These are phyloP conservation scores for Phaethornis superciliosus DNA, from an alignment of 2,113 vertebrate species.

Conservation along the genomic window DNA sequence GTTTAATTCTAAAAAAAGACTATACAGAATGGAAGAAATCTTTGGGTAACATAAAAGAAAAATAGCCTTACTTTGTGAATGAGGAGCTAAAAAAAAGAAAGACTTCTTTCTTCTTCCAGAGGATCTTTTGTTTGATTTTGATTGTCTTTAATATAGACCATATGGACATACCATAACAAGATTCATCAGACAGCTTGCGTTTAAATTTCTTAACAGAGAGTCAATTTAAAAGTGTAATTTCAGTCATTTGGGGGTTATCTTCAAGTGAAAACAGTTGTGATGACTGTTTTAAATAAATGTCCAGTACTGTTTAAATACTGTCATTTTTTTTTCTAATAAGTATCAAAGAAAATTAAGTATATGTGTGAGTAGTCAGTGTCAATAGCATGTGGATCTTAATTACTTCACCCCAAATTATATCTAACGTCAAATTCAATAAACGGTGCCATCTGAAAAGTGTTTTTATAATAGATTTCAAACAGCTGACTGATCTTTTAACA, in stretches of 20 bases:
- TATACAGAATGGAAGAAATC: background rate
- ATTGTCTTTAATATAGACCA: background rate
- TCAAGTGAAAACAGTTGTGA: background rate
- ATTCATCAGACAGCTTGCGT: background rate
- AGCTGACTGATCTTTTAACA: constrained; percentile 18
- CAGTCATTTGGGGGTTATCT: background rate
- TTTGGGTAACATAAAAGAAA: background rate
- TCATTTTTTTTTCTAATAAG: background rate
- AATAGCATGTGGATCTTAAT: background rate
- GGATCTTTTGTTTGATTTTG: background rate
- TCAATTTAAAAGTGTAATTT: background rate
- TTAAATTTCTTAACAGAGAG: background rate
- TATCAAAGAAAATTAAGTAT: background rate
- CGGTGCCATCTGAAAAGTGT: background rate
- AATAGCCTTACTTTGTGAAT: background rate
- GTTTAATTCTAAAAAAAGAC: background rate
- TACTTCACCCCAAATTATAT: background rate
- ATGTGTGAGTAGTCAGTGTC: background rate
- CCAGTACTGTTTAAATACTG: background rate
- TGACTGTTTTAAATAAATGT: background rate
- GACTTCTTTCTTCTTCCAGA: background rate
- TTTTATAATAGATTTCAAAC: constrained; percentile 1
- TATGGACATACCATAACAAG: background rate
- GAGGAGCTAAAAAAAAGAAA: background rate
- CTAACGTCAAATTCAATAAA: background rate